These are phyloP conservation scores for Acanthurus leucopareius DNA, from an alignment of 2,797 vertebrate species.

Conservation along the genomic window DNA sequence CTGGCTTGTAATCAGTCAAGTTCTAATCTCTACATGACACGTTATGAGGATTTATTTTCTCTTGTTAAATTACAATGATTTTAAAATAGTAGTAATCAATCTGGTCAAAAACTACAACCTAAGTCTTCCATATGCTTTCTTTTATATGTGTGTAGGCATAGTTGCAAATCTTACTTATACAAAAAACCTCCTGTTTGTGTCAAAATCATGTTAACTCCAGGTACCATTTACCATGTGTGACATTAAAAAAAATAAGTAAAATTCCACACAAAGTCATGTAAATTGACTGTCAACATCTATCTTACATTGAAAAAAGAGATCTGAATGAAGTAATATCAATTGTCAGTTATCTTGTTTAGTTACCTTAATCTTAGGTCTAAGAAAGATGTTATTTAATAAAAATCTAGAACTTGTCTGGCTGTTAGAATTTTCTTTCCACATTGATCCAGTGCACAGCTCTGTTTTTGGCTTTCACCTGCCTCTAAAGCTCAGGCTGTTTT, in stretches of 20 bases:
- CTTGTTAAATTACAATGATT: background rate
- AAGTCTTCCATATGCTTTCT: background rate
- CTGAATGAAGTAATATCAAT: background rate
- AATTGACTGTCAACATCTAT: background rate
- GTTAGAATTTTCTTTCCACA: too few species aligned
- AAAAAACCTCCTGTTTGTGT: background rate
- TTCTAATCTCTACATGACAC: too few species aligned
- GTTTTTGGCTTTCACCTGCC: constrained; percentile 42
- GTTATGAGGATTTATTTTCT: background rate
- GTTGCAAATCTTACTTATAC: background rate
- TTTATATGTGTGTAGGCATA: too few species aligned
- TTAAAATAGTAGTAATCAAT: background rate
- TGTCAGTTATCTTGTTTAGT: background rate
- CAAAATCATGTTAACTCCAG: constrained; percentile 2
- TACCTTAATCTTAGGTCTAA: background rate
- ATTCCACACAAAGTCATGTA: background rate
- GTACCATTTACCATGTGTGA: background rate
- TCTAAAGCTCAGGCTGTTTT: constrained; percentile 52
- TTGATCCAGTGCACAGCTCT: background rate
- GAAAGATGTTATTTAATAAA: background rate
- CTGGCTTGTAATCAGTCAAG: background rate
- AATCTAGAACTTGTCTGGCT: background rate
- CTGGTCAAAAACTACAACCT: background rate
- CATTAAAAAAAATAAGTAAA: background rate
- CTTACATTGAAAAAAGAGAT: background rate